Conservation (phyloP, 2,113 vertebrate genomes). For the Jacana jacana region DNA sequence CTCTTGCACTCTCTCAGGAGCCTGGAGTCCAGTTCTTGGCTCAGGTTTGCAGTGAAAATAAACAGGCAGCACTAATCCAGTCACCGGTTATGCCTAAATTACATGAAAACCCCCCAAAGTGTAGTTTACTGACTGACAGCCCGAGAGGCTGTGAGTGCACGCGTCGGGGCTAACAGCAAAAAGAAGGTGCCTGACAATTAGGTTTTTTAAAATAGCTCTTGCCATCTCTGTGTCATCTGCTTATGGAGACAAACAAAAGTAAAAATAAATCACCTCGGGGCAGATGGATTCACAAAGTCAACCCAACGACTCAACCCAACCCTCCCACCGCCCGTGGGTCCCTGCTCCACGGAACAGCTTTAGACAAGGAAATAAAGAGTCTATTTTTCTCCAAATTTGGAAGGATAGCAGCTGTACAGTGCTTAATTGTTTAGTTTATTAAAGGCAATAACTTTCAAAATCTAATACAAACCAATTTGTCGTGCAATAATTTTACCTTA, state of each 20-base stretch:
- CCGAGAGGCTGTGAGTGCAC: background rate
- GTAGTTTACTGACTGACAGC: background rate
- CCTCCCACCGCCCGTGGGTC: accelerated
- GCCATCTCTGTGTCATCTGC: background rate
- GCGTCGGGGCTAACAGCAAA: background rate
- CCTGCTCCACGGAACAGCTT: background rate
- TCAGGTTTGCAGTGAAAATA: background rate
- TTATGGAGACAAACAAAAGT: no score
- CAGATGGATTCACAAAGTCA: background rate
- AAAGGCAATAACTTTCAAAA: conserved; percentile 42
- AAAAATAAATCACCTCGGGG: background rate
- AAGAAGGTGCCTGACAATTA: background rate
- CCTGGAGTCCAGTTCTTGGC: background rate
- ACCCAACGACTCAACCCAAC: background rate
- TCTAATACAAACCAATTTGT: conserved; percentile 41
- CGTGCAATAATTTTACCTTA: background rate
- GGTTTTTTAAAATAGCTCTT: background rate
- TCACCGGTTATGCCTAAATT: background rate
- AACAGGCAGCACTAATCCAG: background rate
- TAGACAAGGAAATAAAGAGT: background rate
- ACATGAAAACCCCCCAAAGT: background rate
- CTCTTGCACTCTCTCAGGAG: background rate
- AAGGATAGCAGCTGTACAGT: background rate
- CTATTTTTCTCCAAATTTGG: background rate
- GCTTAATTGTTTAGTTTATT: conserved; percentile 41